Percentiles rank a stretch among this genome's conserved stretches.
Conservation (phyloP, 2,888 invertebrate genomes). For the Plagodis dolabraria region DNA sequence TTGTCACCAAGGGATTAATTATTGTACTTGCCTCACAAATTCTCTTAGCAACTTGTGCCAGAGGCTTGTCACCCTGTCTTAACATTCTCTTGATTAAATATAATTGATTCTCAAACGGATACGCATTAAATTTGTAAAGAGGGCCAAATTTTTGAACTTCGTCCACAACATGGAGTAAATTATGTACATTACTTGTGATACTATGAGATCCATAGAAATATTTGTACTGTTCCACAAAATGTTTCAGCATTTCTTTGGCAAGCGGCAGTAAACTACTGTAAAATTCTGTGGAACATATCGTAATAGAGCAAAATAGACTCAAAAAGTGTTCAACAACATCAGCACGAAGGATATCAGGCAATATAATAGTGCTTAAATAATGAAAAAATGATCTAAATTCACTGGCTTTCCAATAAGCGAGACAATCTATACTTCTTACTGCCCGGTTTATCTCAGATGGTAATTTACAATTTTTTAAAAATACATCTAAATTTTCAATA, state of each 20-base stretch:
- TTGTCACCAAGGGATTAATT: constrained; percentile 8
- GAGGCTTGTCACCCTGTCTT: constrained; percentile 5
- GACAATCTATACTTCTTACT: constrained; percentile 2
- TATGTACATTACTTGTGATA: constrained; percentile 18
- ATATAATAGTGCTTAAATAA: constrained; percentile 14
- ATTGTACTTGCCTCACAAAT: constrained; percentile 8
- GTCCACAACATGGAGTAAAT: constrained; percentile 6
- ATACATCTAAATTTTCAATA: constrained; percentile 1
- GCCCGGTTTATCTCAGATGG: constrained; percentile 10
- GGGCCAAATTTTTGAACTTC: constrained; percentile 5
- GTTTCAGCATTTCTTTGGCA: constrained; percentile 6
- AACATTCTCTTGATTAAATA: constrained; percentile 2
- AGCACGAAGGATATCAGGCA: constrained; percentile 2
- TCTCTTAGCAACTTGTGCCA: constrained; percentile 10
- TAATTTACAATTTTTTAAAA: constrained; percentile 4
- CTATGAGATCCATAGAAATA: constrained; percentile 10
- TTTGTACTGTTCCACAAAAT: constrained; percentile 15
- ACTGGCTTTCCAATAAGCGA: constrained; percentile 11
- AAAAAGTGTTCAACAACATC: constrained; percentile 31
- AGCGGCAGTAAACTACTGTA: constrained; percentile 5
- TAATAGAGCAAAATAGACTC: constrained; percentile 7
- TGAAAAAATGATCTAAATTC: constrained; percentile 11
- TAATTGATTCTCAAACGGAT: constrained; percentile 18
- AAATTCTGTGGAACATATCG: constrained; percentile 7
- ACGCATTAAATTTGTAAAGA: constrained; percentile 12